Evolutionary conservation across 1,140 invertebrate genomes (phyloP), one percentile per base, ranked within the genome.

Genomic region (Theocolax elegans): DNA sequence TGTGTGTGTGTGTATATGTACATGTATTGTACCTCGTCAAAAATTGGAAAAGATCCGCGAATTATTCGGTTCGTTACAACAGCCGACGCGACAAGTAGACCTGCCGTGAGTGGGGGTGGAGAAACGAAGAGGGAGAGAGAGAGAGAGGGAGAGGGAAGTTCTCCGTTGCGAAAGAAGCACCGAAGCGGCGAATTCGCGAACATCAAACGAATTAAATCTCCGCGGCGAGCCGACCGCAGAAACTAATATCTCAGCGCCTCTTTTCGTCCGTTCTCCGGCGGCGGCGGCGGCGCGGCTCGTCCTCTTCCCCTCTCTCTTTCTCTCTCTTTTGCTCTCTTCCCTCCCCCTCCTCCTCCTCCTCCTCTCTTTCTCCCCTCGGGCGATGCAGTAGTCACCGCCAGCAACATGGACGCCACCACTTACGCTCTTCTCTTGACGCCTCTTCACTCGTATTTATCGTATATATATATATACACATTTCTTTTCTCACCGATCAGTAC

Each of bases 131-230:
- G 1, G n/a, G 53, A 17, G 58, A 17, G 6, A 6, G 31, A 35
- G 51, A 40, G 1, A 51, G n/a, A 13, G 3, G 3, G n/a, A 46
- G 10, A 38, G 25, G 29, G 25, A 51, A 54, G n/a, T 7, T 31
- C 31, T 38, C 29, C 38, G 46, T 53, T 60, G 56, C 56, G 35
- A 53, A 62, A 53, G 58, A 38, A 21, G 19, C 46, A 48, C 17
- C 72, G 74, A 74, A 79, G 82, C 83, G 84, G 84, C 80, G 76
- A 83, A 83, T 85, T 83, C 79, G 83, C 81, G 81, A 83, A 85
- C 85, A 85, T 86, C 85, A 86, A 86, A 86, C 83, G 85, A 86
- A 85, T 86, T 85, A 86, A 86, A 84, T 85, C 83, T 84, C 83
- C 79, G 78, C 80, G 78, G 81, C 80, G 80, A 83, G 79, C 76